phyloP scores from a whole-genome alignment of 2,797 vertebrate genomes.

The Toxotes lorentzi region DNA sequence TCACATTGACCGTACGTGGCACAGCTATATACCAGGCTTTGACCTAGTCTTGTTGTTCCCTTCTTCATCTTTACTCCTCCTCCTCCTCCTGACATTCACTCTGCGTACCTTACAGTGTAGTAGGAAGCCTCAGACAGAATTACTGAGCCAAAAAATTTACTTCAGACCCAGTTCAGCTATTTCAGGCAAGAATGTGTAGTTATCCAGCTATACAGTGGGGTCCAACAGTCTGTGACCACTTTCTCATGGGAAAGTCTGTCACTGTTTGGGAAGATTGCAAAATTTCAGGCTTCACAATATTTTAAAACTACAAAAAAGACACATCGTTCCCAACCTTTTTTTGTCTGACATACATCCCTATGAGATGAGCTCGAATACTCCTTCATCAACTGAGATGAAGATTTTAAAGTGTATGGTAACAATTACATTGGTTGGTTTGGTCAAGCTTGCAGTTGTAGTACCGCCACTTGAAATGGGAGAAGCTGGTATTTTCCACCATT shows the following conservation, averaged over 20 bases:
- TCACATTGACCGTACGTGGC: too few species aligned
- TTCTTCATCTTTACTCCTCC: conserved; percentile 20
- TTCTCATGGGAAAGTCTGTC: too few species aligned
- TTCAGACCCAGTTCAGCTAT: conserved; percentile 17
- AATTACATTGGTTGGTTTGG: too few species aligned
- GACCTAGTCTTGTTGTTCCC: conserved; percentile 21
- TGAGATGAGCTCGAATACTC: background rate
- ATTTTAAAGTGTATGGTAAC: background rate
- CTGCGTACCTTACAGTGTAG: conserved; percentile 13
- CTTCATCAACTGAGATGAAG: background rate
- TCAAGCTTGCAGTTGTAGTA: too few species aligned
- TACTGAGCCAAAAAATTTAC: conserved; percentile 39
- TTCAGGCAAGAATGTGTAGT: conserved; percentile 7
- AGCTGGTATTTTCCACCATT: too few species aligned
- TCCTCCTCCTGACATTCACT: conserved; percentile 32
- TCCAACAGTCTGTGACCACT: too few species aligned
- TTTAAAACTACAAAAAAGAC: background rate
- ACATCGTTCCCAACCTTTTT: background rate
- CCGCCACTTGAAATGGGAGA: too few species aligned
- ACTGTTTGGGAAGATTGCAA: conserved; percentile 16
- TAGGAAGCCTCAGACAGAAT: conserved; percentile 41
- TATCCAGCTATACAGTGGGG: background rate
- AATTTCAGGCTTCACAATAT: conserved; percentile 16
- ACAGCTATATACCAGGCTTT: too few species aligned
- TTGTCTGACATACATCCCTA: background rate